Evolutionary conservation across 2,113 vertebrate species (phyloP), one percentile per base, ranked within the genome.

Genomic region (Columba livia): DNA sequence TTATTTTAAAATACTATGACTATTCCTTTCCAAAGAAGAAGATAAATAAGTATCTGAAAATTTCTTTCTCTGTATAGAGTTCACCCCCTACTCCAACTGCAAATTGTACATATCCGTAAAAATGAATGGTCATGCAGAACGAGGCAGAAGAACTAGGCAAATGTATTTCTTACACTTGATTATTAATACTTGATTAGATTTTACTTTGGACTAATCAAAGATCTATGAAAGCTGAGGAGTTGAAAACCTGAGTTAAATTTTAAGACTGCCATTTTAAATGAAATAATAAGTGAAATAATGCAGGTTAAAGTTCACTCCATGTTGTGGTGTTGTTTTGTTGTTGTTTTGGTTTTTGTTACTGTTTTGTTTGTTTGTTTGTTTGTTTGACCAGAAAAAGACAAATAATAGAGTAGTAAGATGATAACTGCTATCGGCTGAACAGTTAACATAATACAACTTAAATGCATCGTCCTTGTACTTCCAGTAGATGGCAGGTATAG

Each of bases 401-500:
- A 79, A 12, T n/a, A 78, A 69, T 54, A 74, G 36, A 66, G 58
- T 50, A 67, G 12, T 20, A 89, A 29, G 36, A 38, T 42, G 54
- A 56, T 42, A 61, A 15, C 40, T 12, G 12, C 58, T 25, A 50
- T 10, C 90, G n/a, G 53, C 70, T 65, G 50, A 94, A 72, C 15
- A 73, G 60, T 93, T 79, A 77, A 83, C 21, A 36, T 36, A 29
- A 58, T 53, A 53, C 36, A 90, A 56, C 13, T 54, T 72, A 93
- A 96, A 95, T 98, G 98, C 97, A 98, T 94, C 85, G 20, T 92
- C 92, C 85, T 93, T 53, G 28, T 92, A 88, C 69, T 96, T 98
- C 98, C 98, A 98, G 98, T 95, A 98, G 98, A 97, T 98, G 98
- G 98, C 98, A 98, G 97, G 96, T 98, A 95, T 94, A 98, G 93